Conservation (phyloP, 2,113 vertebrate species). For the Callospermophilus lateralis region DNA sequence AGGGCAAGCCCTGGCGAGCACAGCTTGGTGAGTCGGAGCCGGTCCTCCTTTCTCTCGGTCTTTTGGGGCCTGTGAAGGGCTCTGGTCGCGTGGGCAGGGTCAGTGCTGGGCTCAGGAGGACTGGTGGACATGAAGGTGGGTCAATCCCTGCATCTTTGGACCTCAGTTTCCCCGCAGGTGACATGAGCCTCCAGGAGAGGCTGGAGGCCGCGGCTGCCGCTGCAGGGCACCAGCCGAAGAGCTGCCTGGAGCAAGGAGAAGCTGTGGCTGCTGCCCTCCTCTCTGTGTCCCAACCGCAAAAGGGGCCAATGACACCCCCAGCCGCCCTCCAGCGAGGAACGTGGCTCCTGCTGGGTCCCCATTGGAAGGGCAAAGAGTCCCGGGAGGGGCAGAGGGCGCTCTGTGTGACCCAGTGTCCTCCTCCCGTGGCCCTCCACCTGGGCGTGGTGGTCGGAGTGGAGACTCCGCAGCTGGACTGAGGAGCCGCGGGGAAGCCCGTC, state of each 20-base stretch:
- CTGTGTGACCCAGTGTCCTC: too few species aligned
- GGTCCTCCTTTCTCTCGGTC: not conserved
- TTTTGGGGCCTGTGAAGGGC: not conserved
- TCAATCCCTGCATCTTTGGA: not conserved
- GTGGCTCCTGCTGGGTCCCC: accelerated
- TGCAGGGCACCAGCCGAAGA: not conserved
- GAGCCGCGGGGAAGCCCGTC: too few species aligned
- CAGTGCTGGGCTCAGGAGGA: not conserved
- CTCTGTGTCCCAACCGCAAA: accelerated
- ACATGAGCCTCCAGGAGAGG: accelerated
- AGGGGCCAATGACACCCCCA: not conserved
- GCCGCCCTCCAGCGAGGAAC: too few species aligned
- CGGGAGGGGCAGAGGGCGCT: accelerated
- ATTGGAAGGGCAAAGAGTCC: accelerated
- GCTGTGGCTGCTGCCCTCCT: accelerated
- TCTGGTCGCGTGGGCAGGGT: accelerated
- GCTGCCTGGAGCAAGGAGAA: too few species aligned
- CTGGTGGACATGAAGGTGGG: not conserved
- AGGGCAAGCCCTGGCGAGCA: not conserved
- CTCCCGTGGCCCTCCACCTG: accelerated
- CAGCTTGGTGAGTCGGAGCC: not conserved
- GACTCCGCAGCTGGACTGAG: not conserved
- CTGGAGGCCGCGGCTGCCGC: accelerated
- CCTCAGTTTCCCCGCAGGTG: not conserved
- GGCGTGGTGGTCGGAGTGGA: accelerated